A percentile compares a stretch with the other conserved stretches of the same genome.
Evolutionary conservation across 2,888 invertebrate genomes (phyloP).

Genomic region (Lissocephala sabroskyi): DNA sequence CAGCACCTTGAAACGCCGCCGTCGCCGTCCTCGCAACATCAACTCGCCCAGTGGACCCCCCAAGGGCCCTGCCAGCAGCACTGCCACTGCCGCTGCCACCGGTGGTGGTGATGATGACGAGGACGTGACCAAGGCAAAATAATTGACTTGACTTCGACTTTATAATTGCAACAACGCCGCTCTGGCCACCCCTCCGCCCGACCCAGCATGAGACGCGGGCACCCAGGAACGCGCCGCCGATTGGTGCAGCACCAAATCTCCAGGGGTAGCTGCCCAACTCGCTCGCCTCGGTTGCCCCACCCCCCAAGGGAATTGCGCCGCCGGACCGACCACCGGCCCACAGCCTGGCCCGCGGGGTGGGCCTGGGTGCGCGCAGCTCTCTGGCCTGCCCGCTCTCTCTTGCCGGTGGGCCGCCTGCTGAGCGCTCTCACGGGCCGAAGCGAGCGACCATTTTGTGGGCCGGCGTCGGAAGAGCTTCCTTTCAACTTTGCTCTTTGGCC

Average conservation of each 20-base stretch:
- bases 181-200: slow-evolving; percentile 36
- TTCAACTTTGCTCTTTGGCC: slow-evolving; percentile 27
- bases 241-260: slow-evolving; percentile 52
- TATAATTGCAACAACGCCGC: slow-evolving; percentile 47
- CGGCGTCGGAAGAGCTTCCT: slow-evolving; percentile 35
- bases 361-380: slow-evolving; percentile 1
- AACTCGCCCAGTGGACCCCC: slow-evolving; percentile 60
- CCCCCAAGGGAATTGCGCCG: too few relatives aligned
- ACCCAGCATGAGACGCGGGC: slow-evolving; percentile 49
- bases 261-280: slow-evolving; percentile 49
- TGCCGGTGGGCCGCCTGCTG: slow-evolving; percentile 5
- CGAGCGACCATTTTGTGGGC: not conserved
- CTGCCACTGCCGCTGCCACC: too few relatives aligned
- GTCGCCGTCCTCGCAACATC: too few relatives aligned
- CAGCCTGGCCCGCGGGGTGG: too few relatives aligned
- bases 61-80: slow-evolving; percentile 62
- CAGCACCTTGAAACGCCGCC: slow-evolving; percentile 28
- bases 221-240: slow-evolving; percentile 53
- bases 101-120: too few relatives aligned
- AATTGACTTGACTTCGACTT: slow-evolving; percentile 56
- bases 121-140: slow-evolving; percentile 26
- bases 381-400: not conserved
- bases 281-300: too few relatives aligned
- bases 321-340: too few relatives aligned
- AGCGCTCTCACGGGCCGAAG: slow-evolving; percentile 9